Percentiles rank a stretch among this genome's conserved stretches.
These are phyloP conservation scores for Podarcis raffonei DNA, from an alignment of 2,113 vertebrate species.

Conservation along the genomic window DNA sequence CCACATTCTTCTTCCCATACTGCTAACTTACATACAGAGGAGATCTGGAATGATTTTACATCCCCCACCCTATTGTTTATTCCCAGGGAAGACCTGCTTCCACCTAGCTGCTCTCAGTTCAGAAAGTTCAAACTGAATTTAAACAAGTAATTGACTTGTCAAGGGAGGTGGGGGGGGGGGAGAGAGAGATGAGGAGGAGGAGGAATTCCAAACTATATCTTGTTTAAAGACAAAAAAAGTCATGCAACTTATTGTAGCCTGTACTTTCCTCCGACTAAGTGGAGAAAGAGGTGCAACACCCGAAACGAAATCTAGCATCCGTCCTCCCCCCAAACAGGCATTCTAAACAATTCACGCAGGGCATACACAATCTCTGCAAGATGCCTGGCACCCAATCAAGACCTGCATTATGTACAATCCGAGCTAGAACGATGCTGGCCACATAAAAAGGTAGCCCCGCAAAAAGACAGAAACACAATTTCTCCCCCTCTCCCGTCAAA, in stretches of 20 bases:
- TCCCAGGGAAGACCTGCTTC: slow-evolving; percentile 73
- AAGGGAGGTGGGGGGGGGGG: slow-evolving; percentile 37
- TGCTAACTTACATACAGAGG: slow-evolving; percentile 38
- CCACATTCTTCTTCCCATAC: slow-evolving; percentile 38
- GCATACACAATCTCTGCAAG: slow-evolving; percentile 77
- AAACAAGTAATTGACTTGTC: slow-evolving; percentile 76
- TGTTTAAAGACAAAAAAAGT: slow-evolving; percentile 50
- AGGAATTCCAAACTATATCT: slow-evolving; percentile 56
- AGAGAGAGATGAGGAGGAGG: slow-evolving; percentile 30
- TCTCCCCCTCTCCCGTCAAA: slow-evolving; percentile 8
- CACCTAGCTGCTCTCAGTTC: slow-evolving; percentile 66
- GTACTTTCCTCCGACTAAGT: slow-evolving; percentile 29
- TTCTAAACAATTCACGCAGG: slow-evolving; percentile 71
- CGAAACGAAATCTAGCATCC: slow-evolving; percentile 35
- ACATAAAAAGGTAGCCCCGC: slow-evolving; percentile 66
- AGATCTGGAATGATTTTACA: slow-evolving; percentile 64
- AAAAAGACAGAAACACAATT: slow-evolving; percentile 76
- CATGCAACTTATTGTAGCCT: slow-evolving; percentile 39
- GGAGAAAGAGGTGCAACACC: slow-evolving; percentile 39
- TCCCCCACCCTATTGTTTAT: slow-evolving; percentile 74
- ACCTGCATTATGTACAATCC: slow-evolving; percentile 72
- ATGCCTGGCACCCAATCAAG: slow-evolving; percentile 82
- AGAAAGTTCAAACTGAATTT: slow-evolving; percentile 74
- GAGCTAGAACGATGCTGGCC: slow-evolving; percentile 75
- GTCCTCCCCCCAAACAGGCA: slow-evolving; percentile 26